Evolutionary conservation across 2,888 invertebrate genomes (phyloP).

Genomic region (Cantharis rufa): DNA sequence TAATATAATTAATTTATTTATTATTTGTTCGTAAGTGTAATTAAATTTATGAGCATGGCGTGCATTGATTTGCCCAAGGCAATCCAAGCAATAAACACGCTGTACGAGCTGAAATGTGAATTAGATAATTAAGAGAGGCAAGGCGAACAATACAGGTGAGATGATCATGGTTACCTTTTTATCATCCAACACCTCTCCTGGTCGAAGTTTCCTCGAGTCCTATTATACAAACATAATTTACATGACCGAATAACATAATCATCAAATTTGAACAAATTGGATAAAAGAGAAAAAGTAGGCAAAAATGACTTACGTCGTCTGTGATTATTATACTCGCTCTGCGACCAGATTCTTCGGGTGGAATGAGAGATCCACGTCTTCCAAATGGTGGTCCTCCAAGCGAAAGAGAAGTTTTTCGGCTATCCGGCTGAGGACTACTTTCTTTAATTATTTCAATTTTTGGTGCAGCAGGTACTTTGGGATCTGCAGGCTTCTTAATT

Average conservation of each 20-base stretch:
- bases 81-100: constrained; percentile 33
- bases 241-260: constrained; percentile 7
- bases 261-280: neutral
- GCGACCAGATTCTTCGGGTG: constrained; percentile 84
- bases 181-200: constrained; percentile 91
- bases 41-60: constrained; percentile 18
- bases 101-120: constrained; percentile 44
- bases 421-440: constrained; percentile 68
- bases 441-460: constrained; percentile 88
- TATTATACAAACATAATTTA: constrained; percentile 50
- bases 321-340: constrained; percentile 90
- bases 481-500: constrained; percentile 49
- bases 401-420: constrained; percentile 71
- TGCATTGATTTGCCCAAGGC: constrained; percentile 24
- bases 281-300: neutral
- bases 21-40: constrained; percentile 15
- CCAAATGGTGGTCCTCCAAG: constrained; percentile 59
- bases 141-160: constrained; percentile 33
- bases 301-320: constrained; percentile 80
- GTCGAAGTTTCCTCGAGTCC: constrained; percentile 91
- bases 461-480: constrained; percentile 60
- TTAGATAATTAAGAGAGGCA: constrained; percentile 34
- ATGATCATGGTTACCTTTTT: constrained; percentile 76
- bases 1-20: constrained; percentile 1
- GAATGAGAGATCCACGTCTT: constrained; percentile 84